Evolutionary conservation across 2,888 invertebrate species (phyloP).

Genomic region (Phengaris arion): DNA sequence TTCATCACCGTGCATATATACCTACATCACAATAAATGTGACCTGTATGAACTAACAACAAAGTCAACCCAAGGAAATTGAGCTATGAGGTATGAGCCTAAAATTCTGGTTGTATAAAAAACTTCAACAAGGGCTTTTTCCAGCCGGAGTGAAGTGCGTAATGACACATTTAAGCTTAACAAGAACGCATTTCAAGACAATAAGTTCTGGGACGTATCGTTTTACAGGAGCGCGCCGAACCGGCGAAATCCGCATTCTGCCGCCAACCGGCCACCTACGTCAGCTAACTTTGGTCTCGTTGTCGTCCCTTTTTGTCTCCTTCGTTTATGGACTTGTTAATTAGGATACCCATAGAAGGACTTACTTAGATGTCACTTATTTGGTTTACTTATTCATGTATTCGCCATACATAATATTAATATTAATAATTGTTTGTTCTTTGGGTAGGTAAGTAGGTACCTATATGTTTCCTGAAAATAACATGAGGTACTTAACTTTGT

Average conservation of each 20-base stretch:
- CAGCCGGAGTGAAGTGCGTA: background rate
- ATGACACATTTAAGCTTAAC: conserved; percentile 13
- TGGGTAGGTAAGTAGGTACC: background rate
- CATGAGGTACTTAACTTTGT: background rate
- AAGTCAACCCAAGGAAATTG: too few species aligned
- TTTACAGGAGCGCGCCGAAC: conserved; percentile 8
- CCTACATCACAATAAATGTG: too few species aligned
- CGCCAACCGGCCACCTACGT: background rate
- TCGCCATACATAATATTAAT: conserved; percentile 1
- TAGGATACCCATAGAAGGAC: conserved; percentile 8
- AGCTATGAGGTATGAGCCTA: too few species aligned
- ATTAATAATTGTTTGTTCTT: background rate
- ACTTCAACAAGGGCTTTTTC: background rate
- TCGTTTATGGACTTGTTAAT: conserved; percentile 4
- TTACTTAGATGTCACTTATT: conserved; percentile 3
- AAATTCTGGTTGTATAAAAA: too few species aligned
- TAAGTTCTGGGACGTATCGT: background rate
- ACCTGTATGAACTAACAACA: too few species aligned
- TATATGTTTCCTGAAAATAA: background rate
- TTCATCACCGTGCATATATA: too few species aligned
- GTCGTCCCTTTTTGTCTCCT: background rate
- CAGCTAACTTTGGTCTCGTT: background rate
- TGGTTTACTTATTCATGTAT: background rate
- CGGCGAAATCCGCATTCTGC: background rate
- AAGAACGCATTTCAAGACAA: conserved; percentile 14